Percentiles rank a stretch among this genome's conserved stretches.
phyloP scores from a whole-genome alignment of 2,113 vertebrate genomes.

The Hiodon tergisus region DNA sequence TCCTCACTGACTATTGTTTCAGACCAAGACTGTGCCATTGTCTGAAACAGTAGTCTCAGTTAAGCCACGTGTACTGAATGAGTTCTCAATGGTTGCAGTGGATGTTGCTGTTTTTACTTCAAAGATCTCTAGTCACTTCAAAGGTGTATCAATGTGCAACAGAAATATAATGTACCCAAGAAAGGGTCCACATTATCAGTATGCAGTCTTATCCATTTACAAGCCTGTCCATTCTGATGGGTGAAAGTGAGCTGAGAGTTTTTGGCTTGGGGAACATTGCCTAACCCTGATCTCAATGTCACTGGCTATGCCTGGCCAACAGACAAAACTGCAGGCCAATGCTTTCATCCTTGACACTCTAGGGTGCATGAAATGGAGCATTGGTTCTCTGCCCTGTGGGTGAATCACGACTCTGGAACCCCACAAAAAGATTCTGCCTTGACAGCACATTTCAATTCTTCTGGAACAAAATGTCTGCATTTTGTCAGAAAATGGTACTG shows the following conservation, averaged over 20 bases:
- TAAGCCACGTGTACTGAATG: conserved; percentile 21
- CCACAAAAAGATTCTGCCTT: conserved; percentile 9
- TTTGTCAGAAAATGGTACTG: neutral
- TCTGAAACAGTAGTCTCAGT: conserved; percentile 19
- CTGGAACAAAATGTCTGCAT: conserved; percentile 1
- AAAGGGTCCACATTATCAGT: conserved; percentile 24
- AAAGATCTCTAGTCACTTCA: conserved; percentile 25
- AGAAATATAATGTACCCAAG: conserved; percentile 20
- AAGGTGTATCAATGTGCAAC: conserved; percentile 20
- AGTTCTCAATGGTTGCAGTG: conserved; percentile 20
- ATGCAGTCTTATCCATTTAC: conserved; percentile 23
- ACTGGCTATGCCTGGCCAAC: conserved; percentile 34
- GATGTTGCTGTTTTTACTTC: conserved; percentile 9
- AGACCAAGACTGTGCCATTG: conserved; percentile 17
- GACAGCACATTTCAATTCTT: conserved; percentile 16
- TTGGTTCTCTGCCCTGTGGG: neutral
- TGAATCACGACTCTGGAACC: conserved; percentile 8
- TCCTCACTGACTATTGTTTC: neutral
- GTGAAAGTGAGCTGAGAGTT: conserved; percentile 13
- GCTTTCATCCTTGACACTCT: conserved; percentile 35
- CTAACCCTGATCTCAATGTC: conserved; percentile 18
- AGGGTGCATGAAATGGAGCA: conserved; percentile 18
- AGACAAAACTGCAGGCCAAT: conserved; percentile 34
- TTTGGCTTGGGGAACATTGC: conserved; percentile 9
- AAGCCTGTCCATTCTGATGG: conserved; percentile 19